Percentiles rank a stretch among this genome's conserved stretches.
Evolutionary conservation across 2,797 vertebrate genomes (phyloP).

Genomic region (Avahi laniger): DNA sequence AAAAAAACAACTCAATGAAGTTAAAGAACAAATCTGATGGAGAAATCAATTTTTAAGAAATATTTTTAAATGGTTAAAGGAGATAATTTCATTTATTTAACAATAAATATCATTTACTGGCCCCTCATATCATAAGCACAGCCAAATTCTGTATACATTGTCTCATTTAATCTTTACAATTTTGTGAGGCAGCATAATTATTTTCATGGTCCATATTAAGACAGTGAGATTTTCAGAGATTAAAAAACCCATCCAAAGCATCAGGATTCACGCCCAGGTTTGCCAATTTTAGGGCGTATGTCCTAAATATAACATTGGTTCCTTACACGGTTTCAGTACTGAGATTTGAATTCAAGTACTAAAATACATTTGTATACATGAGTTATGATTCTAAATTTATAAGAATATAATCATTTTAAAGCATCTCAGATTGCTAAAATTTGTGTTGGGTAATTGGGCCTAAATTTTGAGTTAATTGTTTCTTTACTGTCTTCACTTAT

Average conservation of each 20-base stretch:
- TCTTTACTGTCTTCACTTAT: slow-evolving; percentile 29
- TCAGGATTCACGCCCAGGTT: background rate
- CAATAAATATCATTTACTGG: background rate
- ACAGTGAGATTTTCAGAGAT: background rate
- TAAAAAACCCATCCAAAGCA: background rate
- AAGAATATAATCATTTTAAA: slow-evolving; percentile 4
- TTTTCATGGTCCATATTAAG: background rate
- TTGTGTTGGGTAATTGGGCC: slow-evolving; percentile 17
- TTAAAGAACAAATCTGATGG: background rate
- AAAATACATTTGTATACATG: background rate
- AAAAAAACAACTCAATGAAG: background rate
- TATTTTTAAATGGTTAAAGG: slow-evolving; percentile 9
- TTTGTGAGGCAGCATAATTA: background rate
- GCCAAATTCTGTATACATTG: background rate
- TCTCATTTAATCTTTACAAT: background rate
- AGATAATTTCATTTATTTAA: slow-evolving; percentile 2
- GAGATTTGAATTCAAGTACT: slow-evolving; percentile 9
- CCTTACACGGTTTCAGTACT: background rate
- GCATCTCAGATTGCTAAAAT: background rate
- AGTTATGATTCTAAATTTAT: slow-evolving; percentile 25
- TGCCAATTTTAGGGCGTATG: slow-evolving; percentile 20
- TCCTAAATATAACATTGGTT: background rate
- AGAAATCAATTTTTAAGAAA: slow-evolving; percentile 47
- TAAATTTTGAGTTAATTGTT: slow-evolving; percentile 19
- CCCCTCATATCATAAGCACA: background rate